Percentiles rank a stretch among this genome's conserved stretches.
Conservation (phyloP, 1,140 invertebrate genomes). For the Drosophila punjabiensis region DNA sequence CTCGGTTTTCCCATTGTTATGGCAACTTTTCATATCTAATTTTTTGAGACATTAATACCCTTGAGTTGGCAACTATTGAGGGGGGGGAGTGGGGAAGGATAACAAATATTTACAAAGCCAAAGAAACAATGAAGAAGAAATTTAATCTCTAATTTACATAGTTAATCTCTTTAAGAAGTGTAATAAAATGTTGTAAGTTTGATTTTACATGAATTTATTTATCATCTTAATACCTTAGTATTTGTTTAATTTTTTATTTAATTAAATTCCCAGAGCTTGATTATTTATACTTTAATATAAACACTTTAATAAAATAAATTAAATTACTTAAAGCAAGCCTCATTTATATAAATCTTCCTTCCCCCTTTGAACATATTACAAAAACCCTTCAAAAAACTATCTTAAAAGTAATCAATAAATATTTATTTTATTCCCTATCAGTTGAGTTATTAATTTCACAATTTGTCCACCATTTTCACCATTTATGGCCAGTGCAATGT, state of each 20-base stretch:
- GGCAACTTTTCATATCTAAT: conserved; percentile 21
- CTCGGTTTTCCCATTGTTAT: background rate
- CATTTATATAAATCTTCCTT: background rate
- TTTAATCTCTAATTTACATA: background rate
- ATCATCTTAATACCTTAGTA: background rate
- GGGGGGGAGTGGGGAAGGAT: background rate
- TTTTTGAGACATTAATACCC: background rate
- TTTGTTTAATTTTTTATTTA: too few species aligned
- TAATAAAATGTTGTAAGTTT: background rate
- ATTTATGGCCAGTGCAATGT: conserved; percentile 17
- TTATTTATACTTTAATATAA: too few species aligned
- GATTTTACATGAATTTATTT: background rate
- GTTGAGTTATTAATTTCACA: background rate
- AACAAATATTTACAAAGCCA: background rate
- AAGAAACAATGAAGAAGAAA: background rate
- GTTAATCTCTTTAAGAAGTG: background rate
- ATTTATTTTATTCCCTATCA: background rate
- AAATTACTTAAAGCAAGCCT: background rate
- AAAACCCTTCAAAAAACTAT: background rate
- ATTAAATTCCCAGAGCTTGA: too few species aligned
- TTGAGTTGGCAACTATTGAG: background rate
- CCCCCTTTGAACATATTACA: too few species aligned
- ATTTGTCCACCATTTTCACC: too few species aligned
- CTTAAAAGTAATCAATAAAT: background rate
- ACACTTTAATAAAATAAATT: background rate